Evolutionary conservation across 2,113 vertebrate species (phyloP).

Genomic region (Chionis minor): DNA sequence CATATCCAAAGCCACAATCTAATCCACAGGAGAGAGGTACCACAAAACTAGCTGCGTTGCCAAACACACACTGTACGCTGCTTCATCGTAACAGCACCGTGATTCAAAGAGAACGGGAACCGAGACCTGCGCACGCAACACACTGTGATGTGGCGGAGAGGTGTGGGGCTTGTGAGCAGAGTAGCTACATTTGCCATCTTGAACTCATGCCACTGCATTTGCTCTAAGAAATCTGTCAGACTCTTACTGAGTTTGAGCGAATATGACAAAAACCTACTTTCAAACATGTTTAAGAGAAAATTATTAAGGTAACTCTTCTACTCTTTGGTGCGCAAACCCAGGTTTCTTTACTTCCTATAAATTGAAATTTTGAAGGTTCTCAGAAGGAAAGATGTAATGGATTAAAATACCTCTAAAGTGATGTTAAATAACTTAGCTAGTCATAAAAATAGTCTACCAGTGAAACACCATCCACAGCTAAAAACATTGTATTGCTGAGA

Average conservation of each 20-base stretch:
- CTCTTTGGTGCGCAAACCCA: not conserved
- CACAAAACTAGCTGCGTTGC: not conserved
- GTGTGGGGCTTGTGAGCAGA: not conserved
- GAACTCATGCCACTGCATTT: not conserved
- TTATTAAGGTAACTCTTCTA: not conserved
- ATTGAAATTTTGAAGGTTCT: not conserved
- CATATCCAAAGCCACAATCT: not conserved
- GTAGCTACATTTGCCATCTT: not conserved
- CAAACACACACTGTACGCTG: rapidly evolving
- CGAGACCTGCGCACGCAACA: not conserved
- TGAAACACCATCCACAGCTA: not conserved
- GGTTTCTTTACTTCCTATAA: not conserved
- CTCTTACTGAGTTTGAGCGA: not conserved
- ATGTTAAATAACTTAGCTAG: not conserved
- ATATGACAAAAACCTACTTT: not conserved
- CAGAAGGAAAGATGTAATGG: not conserved
- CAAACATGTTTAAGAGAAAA: not conserved
- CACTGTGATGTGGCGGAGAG: not conserved
- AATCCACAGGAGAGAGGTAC: not conserved
- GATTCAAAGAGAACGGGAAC: not conserved
- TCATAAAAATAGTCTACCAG: not conserved
- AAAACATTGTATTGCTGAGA: not conserved
- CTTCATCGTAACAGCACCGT: not conserved
- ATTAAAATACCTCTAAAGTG: not conserved
- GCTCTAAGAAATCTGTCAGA: not conserved